Evolutionary conservation across 2,888 invertebrate genomes (phyloP), one percentile per base, ranked within the genome.

Genomic region (Allacma fusca): DNA sequence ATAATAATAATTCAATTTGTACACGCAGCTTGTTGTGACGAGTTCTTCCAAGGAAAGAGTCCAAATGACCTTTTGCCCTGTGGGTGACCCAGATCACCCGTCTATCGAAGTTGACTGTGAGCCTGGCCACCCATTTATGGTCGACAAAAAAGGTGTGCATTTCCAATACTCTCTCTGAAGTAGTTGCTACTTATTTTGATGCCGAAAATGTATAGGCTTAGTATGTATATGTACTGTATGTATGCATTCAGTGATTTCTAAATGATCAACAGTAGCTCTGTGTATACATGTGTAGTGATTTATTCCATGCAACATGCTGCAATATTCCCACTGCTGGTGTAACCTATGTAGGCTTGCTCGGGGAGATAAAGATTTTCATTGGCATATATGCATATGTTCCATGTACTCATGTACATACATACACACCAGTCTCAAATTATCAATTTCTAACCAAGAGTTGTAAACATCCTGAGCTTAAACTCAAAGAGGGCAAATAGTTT

Each of bases 41-140:
- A 82, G 82, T 79, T 83, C 84, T 24, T 80, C 81, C 50, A 83
- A 83, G 75, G 84, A 84, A 76, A 81, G 83, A 75, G 81, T 84
- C 72, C 81, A 83, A 75, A 78, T 84, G 75, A 84, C 83, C 81
- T 84, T 84, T 82, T 81, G 81, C 80, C 84, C 84, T 62, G 80
- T 83, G 70, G 81, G 78, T 80, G 82, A 83, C 79, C 81, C 80
- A 80, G 80, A 81, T 82, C 82, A 83, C 72, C 84, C 84, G 26
- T 76, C 80, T 75, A 82, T 84, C 74, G 84, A 84, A 82, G 80
- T 83, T 28, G 81, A 83, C 71, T 83, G 83, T 67, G 84, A 84
- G 78, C 81, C 84, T 78, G 80, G 81, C 40, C 84, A 84, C 80
- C 84, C 84, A 65, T 84, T 84, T 62, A 81, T 81, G 81, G 84